phyloP scores from a whole-genome alignment of 92 coral and sea anemone species.

The Epizoanthus ramosus region DNA sequence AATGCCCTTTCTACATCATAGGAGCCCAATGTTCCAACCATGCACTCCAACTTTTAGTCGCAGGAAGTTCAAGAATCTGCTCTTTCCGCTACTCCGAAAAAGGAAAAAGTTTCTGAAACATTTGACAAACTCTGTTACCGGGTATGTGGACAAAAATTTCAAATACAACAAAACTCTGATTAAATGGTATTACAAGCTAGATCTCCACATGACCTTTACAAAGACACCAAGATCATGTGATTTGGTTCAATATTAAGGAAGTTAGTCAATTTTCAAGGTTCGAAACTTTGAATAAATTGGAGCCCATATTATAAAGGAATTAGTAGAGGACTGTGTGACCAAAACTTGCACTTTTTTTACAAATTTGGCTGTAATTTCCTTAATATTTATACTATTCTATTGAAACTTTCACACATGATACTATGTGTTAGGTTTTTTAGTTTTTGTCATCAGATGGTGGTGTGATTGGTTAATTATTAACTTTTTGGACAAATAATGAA shows the following conservation, averaged over 20 bases:
- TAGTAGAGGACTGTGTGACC: not conserved
- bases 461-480: not conserved
- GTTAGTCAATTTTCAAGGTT: not conserved
- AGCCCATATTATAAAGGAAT: not conserved
- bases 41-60: constrained; percentile 42
- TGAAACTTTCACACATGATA: not conserved
- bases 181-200: not conserved
- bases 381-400: not conserved
- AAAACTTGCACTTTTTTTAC: not conserved
- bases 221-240: not conserved
- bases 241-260: constrained; percentile 8
- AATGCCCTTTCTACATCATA: constrained; percentile 50
- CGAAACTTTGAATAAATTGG: not conserved
- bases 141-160: too few relatives aligned
- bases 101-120: constrained; percentile 41
- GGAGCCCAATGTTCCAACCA: constrained; percentile 49
- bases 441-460: not conserved
- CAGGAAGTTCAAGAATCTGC: constrained; percentile 51
- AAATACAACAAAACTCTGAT: not conserved
- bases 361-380: not conserved
- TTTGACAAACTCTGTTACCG: constrained; percentile 28
- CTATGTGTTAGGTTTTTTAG: not conserved
- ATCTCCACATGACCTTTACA: not conserved
- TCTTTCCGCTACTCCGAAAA: constrained; percentile 52
- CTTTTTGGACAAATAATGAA: too few relatives aligned